These are phyloP conservation scores for Lepisosteus osseus DNA, from an alignment of 2,113 vertebrate species.

Conservation along the genomic window DNA sequence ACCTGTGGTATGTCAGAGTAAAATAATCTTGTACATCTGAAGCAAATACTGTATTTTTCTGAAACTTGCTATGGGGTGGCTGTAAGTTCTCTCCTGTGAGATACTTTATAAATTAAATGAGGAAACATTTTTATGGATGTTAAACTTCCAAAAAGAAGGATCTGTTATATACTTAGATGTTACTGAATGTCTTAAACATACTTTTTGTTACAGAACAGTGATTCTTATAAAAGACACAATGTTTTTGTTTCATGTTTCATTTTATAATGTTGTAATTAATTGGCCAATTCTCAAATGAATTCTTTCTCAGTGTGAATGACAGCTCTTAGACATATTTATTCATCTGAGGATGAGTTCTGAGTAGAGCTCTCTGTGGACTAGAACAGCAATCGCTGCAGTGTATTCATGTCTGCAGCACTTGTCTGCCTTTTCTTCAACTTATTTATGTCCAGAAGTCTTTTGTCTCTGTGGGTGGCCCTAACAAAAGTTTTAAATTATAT, in stretches of 20 bases:
- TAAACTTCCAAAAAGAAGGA: no score
- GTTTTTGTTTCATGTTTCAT: conserved; percentile 1
- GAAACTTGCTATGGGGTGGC: neutral
- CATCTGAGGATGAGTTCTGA: conserved; percentile 45
- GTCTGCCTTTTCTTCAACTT: neutral
- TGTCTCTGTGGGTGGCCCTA: no score
- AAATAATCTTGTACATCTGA: no score
- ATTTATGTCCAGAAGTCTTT: neutral
- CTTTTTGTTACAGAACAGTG: neutral
- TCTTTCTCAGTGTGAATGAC: conserved; percentile 29
- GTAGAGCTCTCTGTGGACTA: conserved; percentile 36
- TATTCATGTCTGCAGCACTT: neutral
- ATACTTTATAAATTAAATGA: neutral
- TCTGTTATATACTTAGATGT: neutral
- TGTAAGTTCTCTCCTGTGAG: neutral
- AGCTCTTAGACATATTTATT: conserved; percentile 37
- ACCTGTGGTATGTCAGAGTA: no score
- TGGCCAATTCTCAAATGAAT: conserved; percentile 31
- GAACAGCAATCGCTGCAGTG: conserved; percentile 39
- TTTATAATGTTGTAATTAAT: conserved; percentile 31
- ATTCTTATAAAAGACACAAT: neutral
- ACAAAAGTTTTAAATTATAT: no score
- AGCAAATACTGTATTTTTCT: no score
- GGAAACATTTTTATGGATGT: neutral
- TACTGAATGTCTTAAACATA: neutral